Evolutionary conservation across 1,140 invertebrate genomes (phyloP), one percentile per base, ranked within the genome.

Genomic region (Nomia melanderi): DNA sequence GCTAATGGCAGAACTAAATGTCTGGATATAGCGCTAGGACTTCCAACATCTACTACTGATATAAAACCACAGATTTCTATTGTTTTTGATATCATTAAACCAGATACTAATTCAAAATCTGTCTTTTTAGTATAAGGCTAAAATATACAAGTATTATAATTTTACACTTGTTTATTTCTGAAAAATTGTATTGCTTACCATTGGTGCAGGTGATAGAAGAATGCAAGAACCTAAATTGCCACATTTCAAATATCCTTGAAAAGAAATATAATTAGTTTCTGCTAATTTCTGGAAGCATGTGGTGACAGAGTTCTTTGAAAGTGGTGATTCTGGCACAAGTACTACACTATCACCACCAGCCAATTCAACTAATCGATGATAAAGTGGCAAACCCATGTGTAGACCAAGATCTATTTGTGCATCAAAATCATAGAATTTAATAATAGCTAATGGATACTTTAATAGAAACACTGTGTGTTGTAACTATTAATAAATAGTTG

Each of bases 1-100:
- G 89, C 85, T 66, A 93, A 87, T 1, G 98, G 97, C 74, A 99
- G 93, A 12, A 99, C 94, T 59, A 99, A 93, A 92, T 99, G 98
- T 33, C 97, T 94, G 59, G 97, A 98, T 72, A 98, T 93, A 6
- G 97, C 96, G 82, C 97, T 97, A n/a, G 98, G 98, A 82, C 97
- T 98, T n/a, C 97, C 97, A 33, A 98, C 94, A 90, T 98, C 96
- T 1, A 94, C 93, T 1, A 97, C 94, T n/a, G 96, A 94, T 66
- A 98, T 93, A 90, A 97, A 98, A 5, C 97, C 97, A 90, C 95
- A 95, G 47, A 98, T 95, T 88, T 96, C 94, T 66, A 98, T 93
- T 25, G 93, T 93, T 78, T 95, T 93, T n/a, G 94, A 94, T 82
- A 97, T 91, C 47, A 92, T 93, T 69, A 93, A 93, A 5, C 91